Evolutionary conservation across 2,797 vertebrate genomes (phyloP), one percentile per base, ranked within the genome.

Genomic region (Enteromius thamalakanensis): DNA sequence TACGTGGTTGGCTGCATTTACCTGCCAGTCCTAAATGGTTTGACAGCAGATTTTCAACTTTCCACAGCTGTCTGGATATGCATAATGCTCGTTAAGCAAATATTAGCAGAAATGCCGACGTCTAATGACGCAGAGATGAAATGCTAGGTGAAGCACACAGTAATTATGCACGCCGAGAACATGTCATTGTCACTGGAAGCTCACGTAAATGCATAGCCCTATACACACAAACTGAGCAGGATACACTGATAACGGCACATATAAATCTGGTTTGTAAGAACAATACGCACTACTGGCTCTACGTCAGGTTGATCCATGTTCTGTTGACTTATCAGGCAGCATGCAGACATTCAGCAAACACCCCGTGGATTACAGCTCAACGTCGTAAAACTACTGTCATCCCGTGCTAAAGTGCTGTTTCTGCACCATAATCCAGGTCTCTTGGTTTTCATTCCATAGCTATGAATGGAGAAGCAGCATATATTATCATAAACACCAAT

Each of bases 401-500:
- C 26, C 71, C 75, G 60, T 65, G 51, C 37, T 37, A 82, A 79
- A 87, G 80, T 84, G 75, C 70, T 78, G 78, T 70, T 88, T 80
- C 74, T 74, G 49, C 26, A 76, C 72, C 7, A 17, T 78, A 86
- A 87, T 76, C 69, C 62, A 81, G 85, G 82, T 78, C 64, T 76
- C 53, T 62, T 72, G 34, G 64, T 69, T 87, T 88, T 79, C 79
- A 77, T 51, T 78, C n/a, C 87, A 70, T 75, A 70, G 70, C 55
- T 81, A 74, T 75, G 78, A 88, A 80, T 76, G 67, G 34, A 81
- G 68, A 80, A 26, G 51, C 45, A 81, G 70, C 53, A 78, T 77
- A 81, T 86, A 78, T 90, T 88, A 86, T 88, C 76, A 76, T 86
- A 86, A 88, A 86, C 91, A 89, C 86, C 89, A 83, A 86, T 80